Base-by-base conservation (phyloP, 1,140 invertebrate species). In the Megalopta genalis region DNA sequence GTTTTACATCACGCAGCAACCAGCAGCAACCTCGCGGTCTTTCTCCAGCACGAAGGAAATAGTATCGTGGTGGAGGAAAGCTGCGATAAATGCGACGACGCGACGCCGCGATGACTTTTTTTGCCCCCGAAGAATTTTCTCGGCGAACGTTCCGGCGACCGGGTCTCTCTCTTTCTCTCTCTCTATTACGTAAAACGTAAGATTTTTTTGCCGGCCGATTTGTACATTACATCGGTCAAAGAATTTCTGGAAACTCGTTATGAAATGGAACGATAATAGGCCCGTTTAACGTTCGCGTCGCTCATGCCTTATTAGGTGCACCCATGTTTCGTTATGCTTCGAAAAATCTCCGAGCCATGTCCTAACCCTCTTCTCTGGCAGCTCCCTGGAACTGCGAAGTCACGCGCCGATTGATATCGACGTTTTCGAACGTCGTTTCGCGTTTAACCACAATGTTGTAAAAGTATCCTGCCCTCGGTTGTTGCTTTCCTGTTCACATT, bases 81-180 rank as follows among this genome's bases (percentile, higher is more conserved):
- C 54, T 78, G 46, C 69, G 32, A 65, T 63, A 46, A 42, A 39
- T n/a, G 16, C 6, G 46, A 23, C 60, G 49, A 46, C 67, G 27
- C n/a, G 32, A 32, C 27, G 27, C 27, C 14, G 46, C 46, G 32
- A 66, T 37, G 25, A 23, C 39, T 73, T 73, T 79, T 79, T 79
- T 73, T 79, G 63, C 65, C 39, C 52, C 77, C 1, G 70, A 46
- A 27, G 77, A 73, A 79, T 79, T 79, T 73, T 60, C 69, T 39
- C 60, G 42, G 64, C 39, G 7, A 71, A 42, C 39, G 68, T n/a
- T 46, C 37, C n/a, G n/a, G 66, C 21, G 54, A 66, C 39, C 42
- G 1, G 23, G 63, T 27, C 37, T 12, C 70, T 79, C n/a, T n/a
- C n/a, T n/a, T n/a, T n/a, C n/a, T n/a, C n/a, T n/a, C n/a, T n/a